A percentile compares a stretch with the other conserved stretches of the same genome.
phyloP scores from a whole-genome alignment of 2,888 invertebrate species.

The Phasia obesa region DNA sequence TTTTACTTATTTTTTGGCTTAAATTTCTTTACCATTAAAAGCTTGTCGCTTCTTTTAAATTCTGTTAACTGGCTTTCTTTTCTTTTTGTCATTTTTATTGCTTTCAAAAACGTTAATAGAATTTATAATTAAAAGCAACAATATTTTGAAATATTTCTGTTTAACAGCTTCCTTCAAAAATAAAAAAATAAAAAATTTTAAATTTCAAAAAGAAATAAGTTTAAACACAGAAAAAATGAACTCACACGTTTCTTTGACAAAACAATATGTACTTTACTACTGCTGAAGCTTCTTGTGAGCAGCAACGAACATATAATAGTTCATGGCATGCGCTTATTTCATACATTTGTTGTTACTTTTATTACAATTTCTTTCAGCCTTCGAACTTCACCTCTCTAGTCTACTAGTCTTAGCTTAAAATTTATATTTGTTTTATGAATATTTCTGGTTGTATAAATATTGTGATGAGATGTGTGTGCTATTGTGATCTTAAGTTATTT shows the following conservation, averaged over 20 bases:
- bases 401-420: constrained; percentile 18
- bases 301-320: constrained; percentile 53
- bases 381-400: constrained; percentile 5
- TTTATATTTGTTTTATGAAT: constrained; percentile 56
- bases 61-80: constrained; percentile 38
- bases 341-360: constrained; percentile 23
- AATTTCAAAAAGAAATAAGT: constrained; percentile 10
- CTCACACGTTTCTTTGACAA: constrained; percentile 57
- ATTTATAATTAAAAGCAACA: constrained; percentile 59
- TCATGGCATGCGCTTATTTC: constrained; percentile 64
- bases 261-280: constrained; percentile 6
- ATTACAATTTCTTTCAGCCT: constrained; percentile 11
- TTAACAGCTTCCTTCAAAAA: constrained; percentile 46
- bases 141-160: constrained; percentile 36
- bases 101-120: constrained; percentile 62
- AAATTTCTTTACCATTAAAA: constrained; percentile 5
- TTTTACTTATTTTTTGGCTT: neutral
- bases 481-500: constrained; percentile 64
- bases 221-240: constrained; percentile 19
- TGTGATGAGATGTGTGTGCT: constrained; percentile 28
- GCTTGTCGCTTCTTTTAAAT: constrained; percentile 1
- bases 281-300: constrained; percentile 9
- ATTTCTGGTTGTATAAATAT: constrained; percentile 23
- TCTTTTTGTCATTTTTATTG: constrained; percentile 6
- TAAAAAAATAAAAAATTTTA: constrained; percentile 7